phyloP scores from a whole-genome alignment of 1,140 invertebrate species.

The Drosophila tsacasi region DNA sequence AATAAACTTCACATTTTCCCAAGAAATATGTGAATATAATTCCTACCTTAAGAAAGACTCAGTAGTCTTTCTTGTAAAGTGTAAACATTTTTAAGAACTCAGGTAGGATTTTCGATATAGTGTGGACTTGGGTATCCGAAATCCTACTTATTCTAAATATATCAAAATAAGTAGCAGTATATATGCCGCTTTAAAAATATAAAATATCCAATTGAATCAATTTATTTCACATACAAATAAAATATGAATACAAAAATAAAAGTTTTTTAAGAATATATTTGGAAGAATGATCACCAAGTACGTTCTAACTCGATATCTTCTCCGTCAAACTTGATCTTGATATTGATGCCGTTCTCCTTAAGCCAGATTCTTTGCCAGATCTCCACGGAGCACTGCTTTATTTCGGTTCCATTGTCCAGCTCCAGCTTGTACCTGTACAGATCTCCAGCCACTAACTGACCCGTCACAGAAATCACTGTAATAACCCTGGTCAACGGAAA shows the following conservation, averaged over 20 bases:
- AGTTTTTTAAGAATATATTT: not conserved
- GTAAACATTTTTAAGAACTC: not conserved
- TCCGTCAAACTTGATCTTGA: conserved; percentile 51
- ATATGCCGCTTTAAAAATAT: not conserved
- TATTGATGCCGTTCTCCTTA: conserved; percentile 51
- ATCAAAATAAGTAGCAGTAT: not conserved
- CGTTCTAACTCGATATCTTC: conserved; percentile 43
- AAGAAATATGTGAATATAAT: not conserved
- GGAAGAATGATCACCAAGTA: conserved; percentile 31
- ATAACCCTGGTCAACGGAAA: conserved; percentile 31
- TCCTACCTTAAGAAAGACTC: not conserved
- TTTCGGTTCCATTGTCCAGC: conserved; percentile 47
- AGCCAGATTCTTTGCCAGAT: conserved; percentile 66
- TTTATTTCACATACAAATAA: not conserved
- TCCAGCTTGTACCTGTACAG: conserved; percentile 53
- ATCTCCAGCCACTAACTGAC: conserved; percentile 66
- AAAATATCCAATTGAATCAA: not conserved
- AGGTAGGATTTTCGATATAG: not conserved
- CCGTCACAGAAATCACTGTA: conserved; percentile 55
- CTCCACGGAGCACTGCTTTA: conserved; percentile 49
- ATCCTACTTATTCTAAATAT: not conserved
- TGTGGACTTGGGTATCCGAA: not conserved
- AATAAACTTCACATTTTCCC: not conserved
- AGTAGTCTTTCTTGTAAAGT: not conserved
- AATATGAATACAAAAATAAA: not conserved